Evolutionary conservation across 2,113 vertebrate species (phyloP), one percentile per base, ranked within the genome.

Genomic region (Forbesichthys papilliferus): DNA sequence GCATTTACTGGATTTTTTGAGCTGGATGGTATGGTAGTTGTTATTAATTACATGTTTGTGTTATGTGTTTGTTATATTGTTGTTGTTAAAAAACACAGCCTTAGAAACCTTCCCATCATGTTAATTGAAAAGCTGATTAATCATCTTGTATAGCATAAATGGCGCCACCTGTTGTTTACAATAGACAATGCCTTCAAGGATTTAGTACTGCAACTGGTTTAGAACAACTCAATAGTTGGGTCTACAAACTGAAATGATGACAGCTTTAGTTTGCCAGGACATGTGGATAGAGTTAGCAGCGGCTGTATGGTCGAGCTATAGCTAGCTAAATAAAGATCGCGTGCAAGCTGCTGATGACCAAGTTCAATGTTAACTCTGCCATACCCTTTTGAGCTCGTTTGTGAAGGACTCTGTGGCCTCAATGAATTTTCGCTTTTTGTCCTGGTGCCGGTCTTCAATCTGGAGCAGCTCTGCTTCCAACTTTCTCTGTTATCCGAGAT

Each of bases 341-440:
- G 62, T 87, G 81, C 65, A 55, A 86, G 65, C 7, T 56, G 79
- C 64, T 55, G 56, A 64, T 68, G 73, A 77, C 62, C n/a, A 3
- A 27, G 13, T 42, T 61, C 3, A 3, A 64, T 52, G 74, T 69
- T 69, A 67, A 78, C 63, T 60, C 69, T 3, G 13, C 16, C 51
- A 52, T 95, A 99, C 97, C 96, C 96, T 91, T 89, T 99, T 98
- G 2, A 99, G 95, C 86, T 99, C 98, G 6, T 91, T 97, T 83
- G 96, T 98, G 83, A 99, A 99, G 0, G 94, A 95, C 64, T 98
- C 97, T 33, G 98, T 99, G 84, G 96, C 96, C 79, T 99, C 97
- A 36, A 99, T 92, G 84, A 99, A 99, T 76, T 98, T 97, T 77
- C 97, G 94, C 88, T 99, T 98, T 90, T 99, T 99, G 64, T 99